Conservation (phyloP, 2,888 invertebrate genomes). For the Resseliella maxima region DNA sequence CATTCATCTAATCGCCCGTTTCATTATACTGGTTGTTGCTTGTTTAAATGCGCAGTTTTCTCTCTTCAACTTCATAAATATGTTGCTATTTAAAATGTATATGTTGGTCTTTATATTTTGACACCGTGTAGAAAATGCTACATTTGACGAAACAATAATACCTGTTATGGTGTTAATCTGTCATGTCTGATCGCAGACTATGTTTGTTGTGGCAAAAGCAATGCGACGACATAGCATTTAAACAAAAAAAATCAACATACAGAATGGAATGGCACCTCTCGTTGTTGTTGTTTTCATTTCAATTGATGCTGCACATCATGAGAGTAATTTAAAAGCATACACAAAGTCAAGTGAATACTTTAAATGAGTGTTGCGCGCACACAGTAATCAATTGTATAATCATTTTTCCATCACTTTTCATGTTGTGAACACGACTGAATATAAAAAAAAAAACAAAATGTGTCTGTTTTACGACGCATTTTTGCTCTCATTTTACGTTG, state of each 20-base stretch:
- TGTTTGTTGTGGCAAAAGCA: slow-evolving; percentile 14
- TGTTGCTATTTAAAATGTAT: slow-evolving; percentile 19
- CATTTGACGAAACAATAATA: slow-evolving; percentile 51
- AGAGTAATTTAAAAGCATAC: not conserved
- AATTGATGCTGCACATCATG: not conserved
- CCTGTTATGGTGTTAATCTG: slow-evolving; percentile 55
- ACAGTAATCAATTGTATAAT: not conserved
- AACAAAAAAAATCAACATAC: not conserved
- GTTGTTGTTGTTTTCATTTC: not conserved
- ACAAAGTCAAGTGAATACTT: slow-evolving; percentile 47
- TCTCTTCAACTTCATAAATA: slow-evolving; percentile 8
- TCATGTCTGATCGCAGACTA: slow-evolving; percentile 15
- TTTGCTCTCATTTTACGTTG: not conserved
- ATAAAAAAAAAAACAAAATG: too few species aligned
- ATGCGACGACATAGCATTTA: not conserved
- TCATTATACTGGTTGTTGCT: not conserved
- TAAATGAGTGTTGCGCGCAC: slow-evolving; percentile 35
- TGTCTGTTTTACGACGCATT: not conserved
- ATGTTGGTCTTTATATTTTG: slow-evolving; percentile 12
- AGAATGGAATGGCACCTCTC: not conserved
- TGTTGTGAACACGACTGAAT: not conserved
- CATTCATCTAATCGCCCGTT: slow-evolving; percentile 18
- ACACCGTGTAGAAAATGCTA: not conserved
- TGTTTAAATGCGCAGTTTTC: not conserved
- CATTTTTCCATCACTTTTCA: not conserved